These are phyloP conservation scores for Habrosyne pyritoides DNA, from an alignment of 2,888 invertebrate genomes.

Conservation along the genomic window DNA sequence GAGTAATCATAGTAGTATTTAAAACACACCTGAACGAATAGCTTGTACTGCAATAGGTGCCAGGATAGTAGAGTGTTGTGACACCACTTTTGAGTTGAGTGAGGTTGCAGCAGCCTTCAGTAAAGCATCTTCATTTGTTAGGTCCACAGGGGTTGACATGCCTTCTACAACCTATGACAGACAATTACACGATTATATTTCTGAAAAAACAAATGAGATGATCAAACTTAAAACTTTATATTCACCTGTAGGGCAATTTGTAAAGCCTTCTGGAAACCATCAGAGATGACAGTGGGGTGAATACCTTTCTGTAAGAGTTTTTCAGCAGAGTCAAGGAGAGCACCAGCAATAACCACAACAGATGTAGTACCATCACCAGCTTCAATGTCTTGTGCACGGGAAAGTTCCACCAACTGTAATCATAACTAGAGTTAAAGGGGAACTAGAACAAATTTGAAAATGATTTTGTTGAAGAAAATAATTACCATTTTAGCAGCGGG, in stretches of 20 bases:
- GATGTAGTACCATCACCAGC: constrained; percentile 99
- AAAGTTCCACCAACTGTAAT: constrained; percentile 96
- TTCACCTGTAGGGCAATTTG: constrained; percentile 86
- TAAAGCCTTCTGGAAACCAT: constrained; percentile 96
- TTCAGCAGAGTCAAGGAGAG: constrained; percentile 96
- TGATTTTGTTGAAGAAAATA: not conserved
- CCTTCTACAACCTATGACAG: constrained; percentile 87
- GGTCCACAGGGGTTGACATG: constrained; percentile 94
- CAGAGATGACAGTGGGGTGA: constrained; percentile 98
- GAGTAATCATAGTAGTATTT: constrained; percentile 5
- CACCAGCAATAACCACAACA: constrained; percentile 98
- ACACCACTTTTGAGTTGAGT: constrained; percentile 99
- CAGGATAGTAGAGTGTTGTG: constrained; percentile 97
- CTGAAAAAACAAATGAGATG: not conserved
- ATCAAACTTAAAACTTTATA: not conserved
- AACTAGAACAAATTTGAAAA: no score
- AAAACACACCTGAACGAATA: constrained; percentile 88
- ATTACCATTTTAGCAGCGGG: constrained; percentile 99
- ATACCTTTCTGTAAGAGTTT: constrained; percentile 96
- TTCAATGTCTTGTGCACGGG: constrained; percentile 99
- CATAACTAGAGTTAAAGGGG: no score
- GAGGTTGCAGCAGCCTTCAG: constrained; percentile 98
- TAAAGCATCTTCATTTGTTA: constrained; percentile 93
- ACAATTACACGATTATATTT: constrained; percentile 18
- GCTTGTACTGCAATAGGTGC: constrained; percentile 99